Conservation (phyloP, 2,888 invertebrate species). For the Melipona bicolor region DNA sequence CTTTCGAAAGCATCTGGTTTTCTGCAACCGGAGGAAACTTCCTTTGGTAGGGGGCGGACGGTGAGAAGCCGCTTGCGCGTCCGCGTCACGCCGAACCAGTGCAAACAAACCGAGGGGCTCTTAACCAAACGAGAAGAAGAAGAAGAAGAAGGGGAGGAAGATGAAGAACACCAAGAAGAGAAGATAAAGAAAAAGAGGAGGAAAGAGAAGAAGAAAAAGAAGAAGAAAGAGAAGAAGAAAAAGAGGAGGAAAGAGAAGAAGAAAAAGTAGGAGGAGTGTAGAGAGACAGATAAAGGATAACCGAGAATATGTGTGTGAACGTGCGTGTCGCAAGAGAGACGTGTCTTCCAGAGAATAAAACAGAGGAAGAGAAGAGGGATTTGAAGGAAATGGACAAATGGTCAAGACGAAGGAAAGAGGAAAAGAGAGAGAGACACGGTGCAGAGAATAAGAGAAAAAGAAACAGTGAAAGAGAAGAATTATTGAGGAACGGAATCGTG, state of each 20-base stretch:
- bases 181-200: not conserved
- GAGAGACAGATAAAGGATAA: constrained; percentile 16
- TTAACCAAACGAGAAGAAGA: constrained; percentile 20
- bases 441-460: not conserved
- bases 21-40: constrained; percentile 58
- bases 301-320: constrained; percentile 32
- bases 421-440: not conserved
- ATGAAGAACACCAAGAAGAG: not conserved
- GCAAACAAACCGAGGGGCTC: constrained; percentile 52
- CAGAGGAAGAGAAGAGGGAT: constrained; percentile 8
- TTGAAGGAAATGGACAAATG: not conserved
- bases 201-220: constrained; percentile 31
- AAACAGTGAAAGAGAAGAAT: not conserved
- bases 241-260: not conserved
- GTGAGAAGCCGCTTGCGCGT: constrained; percentile 21
- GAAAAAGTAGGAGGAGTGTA: constrained; percentile 17
- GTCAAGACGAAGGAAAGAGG: not conserved
- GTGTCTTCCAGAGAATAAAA: not conserved
- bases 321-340: constrained; percentile 45
- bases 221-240: constrained; percentile 14
- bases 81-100: constrained; percentile 42
- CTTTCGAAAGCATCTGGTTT: constrained; percentile 67
- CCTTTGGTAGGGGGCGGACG: constrained; percentile 27
- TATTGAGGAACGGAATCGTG: constrained; percentile 54
- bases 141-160: not conserved